These are phyloP conservation scores for Etheostoma nigrum DNA, from an alignment of 2,797 vertebrate genomes.

Conservation along the genomic window DNA sequence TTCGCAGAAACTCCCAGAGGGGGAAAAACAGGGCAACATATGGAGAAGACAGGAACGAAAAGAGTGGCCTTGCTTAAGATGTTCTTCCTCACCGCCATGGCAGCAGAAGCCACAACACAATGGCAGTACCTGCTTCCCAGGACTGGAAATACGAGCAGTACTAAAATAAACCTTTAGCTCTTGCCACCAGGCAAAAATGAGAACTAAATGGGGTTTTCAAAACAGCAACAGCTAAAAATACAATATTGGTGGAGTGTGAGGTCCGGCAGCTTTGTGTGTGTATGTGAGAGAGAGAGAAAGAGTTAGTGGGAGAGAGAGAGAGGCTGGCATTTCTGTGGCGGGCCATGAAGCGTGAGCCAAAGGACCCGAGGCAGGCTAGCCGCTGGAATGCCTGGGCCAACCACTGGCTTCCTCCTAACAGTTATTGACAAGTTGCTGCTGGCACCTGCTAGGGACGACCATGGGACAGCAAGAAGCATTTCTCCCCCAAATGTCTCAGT, in stretches of 20 bases:
- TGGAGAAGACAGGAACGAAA: conserved; percentile 37
- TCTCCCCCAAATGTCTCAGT: neutral
- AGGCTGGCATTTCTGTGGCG: conserved; percentile 81
- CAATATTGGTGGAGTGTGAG: conserved; percentile 74
- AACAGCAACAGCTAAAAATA: conserved; percentile 85
- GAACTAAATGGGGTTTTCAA: conserved; percentile 76
- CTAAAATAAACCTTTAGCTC: conserved; percentile 84
- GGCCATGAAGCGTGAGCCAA: conserved; percentile 68
- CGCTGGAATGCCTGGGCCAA: conserved; percentile 81
- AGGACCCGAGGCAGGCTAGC: conserved; percentile 71
- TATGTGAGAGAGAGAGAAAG: conserved; percentile 39
- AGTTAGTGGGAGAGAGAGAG: conserved; percentile 14
- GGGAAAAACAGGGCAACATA: conserved; percentile 17
- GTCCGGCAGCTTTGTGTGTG: conserved; percentile 71
- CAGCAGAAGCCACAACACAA: conserved; percentile 62
- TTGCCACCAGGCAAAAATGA: conserved; percentile 76
- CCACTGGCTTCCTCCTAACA: conserved; percentile 80
- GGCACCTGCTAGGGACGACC: conserved; percentile 72
- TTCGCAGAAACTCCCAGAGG: conserved; percentile 59
- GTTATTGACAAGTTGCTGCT: conserved; percentile 78
- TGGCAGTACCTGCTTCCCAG: conserved; percentile 77
- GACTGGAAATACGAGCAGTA: conserved; percentile 68
- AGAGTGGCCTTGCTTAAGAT: conserved; percentile 28
- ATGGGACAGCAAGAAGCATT: conserved; percentile 31
- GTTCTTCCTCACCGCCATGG: conserved; percentile 47